phyloP scores from a whole-genome alignment of 1,140 invertebrate genomes.

The Helicorthomorpha holstii region DNA sequence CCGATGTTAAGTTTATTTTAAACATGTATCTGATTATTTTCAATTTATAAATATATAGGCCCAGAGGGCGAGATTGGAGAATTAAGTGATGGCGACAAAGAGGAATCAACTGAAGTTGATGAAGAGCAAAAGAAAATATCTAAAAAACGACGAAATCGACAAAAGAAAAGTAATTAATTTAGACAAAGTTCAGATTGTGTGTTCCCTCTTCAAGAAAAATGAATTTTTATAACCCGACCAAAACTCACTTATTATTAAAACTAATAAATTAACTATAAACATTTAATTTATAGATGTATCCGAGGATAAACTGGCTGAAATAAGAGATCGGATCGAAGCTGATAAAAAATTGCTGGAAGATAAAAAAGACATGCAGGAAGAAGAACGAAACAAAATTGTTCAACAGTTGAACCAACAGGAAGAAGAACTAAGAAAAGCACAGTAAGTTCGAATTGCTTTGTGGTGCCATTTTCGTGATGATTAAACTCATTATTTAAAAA shows the following conservation, averaged over 20 bases:
- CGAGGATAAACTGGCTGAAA: constrained; percentile 30
- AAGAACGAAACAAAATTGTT: constrained; percentile 47
- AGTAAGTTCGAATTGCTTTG: too few species aligned
- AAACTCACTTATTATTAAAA: not conserved
- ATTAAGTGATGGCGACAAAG: constrained; percentile 6
- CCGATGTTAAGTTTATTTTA: too few species aligned
- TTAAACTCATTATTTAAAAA: not conserved
- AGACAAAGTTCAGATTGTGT: too few species aligned
- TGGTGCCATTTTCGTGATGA: not conserved
- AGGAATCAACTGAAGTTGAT: constrained; percentile 17
- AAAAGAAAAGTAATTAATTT: constrained; percentile 2
- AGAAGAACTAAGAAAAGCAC: constrained; percentile 32
- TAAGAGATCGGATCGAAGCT: constrained; percentile 28
- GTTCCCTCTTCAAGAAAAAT: too few species aligned
- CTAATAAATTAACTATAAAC: not conserved
- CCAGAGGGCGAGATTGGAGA: constrained; percentile 1
- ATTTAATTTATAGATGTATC: constrained; percentile 15
- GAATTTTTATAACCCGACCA: too few species aligned
- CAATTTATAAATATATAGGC: not conserved
- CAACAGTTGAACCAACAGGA: constrained; percentile 31
- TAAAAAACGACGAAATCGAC: constrained; percentile 6
- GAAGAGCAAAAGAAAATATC: constrained; percentile 12
- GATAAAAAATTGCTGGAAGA: constrained; percentile 31
- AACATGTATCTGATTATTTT: not conserved
- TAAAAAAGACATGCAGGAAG: constrained; percentile 35